phyloP scores from a whole-genome alignment of 2,888 invertebrate genomes.

The Troilus luridus region DNA sequence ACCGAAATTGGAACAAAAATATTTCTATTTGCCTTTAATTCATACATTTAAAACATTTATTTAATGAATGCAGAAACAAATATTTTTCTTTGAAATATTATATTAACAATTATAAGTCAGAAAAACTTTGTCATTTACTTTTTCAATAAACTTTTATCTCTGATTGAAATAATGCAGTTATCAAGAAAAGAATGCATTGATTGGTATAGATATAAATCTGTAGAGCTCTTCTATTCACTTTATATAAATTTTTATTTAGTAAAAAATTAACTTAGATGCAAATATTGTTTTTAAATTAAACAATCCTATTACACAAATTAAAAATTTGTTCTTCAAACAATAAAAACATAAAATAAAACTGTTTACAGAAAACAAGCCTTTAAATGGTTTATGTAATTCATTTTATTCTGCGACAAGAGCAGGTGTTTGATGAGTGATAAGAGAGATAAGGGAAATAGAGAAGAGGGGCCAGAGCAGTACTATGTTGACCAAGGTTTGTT shows the following conservation, averaged over 20 bases:
- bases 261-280: background rate
- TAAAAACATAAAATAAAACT: background rate
- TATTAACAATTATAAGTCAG: background rate
- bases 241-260: background rate
- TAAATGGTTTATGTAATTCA: constrained; percentile 53
- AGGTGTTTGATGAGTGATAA: constrained; percentile 54
- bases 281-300: background rate
- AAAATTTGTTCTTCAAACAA: background rate
- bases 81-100: background rate
- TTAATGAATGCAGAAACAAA: background rate
- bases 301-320: background rate
- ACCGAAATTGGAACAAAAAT: too few species aligned
- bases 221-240: background rate
- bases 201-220: background rate
- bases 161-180: background rate
- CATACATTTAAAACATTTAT: background rate
- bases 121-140: background rate
- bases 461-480: constrained; percentile 54
- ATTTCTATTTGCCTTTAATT: too few species aligned
- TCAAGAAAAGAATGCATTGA: background rate
- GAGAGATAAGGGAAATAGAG: constrained; percentile 31
- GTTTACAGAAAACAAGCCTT: constrained; percentile 23
- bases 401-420: constrained; percentile 35
- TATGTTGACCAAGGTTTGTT: constrained; percentile 56
- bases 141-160: background rate